Evolutionary conservation across 1,140 invertebrate species (phyloP).

Genomic region (Varroa destructor): DNA sequence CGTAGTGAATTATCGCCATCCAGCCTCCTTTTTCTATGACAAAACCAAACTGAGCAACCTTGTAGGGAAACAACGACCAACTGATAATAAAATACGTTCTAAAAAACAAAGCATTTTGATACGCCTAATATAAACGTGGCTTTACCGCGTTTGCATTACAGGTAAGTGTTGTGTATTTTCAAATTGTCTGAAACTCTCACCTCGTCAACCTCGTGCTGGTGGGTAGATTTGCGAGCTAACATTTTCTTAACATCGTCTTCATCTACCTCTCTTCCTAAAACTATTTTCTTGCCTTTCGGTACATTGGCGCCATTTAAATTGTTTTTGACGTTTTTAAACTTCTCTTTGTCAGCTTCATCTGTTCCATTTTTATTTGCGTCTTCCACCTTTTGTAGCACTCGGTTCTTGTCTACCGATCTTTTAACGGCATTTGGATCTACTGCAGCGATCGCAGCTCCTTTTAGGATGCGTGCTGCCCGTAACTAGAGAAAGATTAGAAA

Average conservation of each 20-base stretch:
- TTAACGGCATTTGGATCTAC: conserved; percentile 8
- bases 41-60: no score
- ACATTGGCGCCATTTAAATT: background rate
- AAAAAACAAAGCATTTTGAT: no score
- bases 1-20: no score
- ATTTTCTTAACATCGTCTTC: conserved; percentile 20
- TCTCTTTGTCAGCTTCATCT: background rate
- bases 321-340: background rate
- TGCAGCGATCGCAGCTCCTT: background rate
- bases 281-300: background rate
- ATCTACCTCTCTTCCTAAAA: conserved; percentile 18
- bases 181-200: background rate
- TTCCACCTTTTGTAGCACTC: background rate
- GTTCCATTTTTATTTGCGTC: background rate
- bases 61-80: no score
- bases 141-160: no score
- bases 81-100: no score
- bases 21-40: no score
- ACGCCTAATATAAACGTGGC: no score
- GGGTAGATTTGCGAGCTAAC: background rate
- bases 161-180: no score
- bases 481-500: no score
- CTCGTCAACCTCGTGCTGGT: conserved; percentile 24
- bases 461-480: background rate
- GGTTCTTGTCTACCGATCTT: conserved; percentile 5